Evolutionary conservation across 2,113 vertebrate species (phyloP).

Genomic region (Corythornis cristatus): DNA sequence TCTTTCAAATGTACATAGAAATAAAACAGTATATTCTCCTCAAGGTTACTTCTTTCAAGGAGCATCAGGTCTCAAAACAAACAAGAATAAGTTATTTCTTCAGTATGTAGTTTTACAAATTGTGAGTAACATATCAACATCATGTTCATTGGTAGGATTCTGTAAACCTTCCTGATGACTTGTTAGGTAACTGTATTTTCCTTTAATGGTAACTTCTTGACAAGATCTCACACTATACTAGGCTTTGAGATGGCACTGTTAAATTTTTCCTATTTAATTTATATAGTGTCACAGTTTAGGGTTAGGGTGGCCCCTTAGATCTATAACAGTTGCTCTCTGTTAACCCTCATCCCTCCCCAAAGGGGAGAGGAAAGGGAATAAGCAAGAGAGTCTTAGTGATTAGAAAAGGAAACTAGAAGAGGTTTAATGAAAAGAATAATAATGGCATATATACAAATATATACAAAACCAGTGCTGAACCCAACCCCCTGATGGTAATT

Average conservation of each 20-base stretch:
- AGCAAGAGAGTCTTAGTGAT: too few species aligned
- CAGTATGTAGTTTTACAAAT: background rate
- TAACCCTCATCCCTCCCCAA: too few species aligned
- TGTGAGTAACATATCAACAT: background rate
- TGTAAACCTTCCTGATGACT: background rate
- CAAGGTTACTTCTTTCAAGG: background rate
- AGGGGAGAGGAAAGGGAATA: too few species aligned
- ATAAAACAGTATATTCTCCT: background rate
- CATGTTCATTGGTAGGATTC: background rate
- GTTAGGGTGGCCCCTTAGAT: too few species aligned
- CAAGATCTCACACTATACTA: background rate
- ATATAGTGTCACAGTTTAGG: background rate
- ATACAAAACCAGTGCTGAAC: too few species aligned
- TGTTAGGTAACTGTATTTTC: background rate
- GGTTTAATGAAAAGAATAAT: too few species aligned
- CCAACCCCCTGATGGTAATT: too few species aligned
- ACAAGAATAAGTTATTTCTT: background rate
- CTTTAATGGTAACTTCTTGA: background rate
- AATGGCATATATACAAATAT: too few species aligned
- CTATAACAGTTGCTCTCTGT: too few species aligned
- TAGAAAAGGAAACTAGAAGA: too few species aligned
- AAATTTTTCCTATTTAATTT: background rate
- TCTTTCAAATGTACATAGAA: background rate
- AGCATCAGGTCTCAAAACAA: background rate
- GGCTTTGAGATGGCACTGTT: background rate